phyloP scores from a whole-genome alignment of 2,888 invertebrate genomes.

The Caenorhabditis virilis region DNA sequence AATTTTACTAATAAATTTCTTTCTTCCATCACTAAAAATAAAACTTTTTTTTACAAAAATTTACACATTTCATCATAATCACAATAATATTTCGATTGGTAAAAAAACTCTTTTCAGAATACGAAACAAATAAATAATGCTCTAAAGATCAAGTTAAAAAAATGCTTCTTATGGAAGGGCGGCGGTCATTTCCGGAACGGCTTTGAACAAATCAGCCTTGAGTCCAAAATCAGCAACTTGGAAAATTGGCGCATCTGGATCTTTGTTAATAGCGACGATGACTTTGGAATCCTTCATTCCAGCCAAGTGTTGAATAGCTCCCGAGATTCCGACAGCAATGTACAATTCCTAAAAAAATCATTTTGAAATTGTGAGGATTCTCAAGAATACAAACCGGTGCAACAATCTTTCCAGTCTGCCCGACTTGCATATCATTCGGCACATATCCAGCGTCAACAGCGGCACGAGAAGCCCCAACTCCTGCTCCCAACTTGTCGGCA shows the following conservation, averaged over 20 bases:
- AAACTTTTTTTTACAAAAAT: no score
- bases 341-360: constrained; percentile 82
- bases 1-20: no score
- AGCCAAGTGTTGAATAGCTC: constrained; percentile 97
- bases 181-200: constrained; percentile 66
- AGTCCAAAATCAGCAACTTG: constrained; percentile 73
- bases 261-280: constrained; percentile 98
- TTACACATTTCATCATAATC: no score
- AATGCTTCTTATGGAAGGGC: constrained; percentile 42
- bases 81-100: no score
- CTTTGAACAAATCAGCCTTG: constrained; percentile 67
- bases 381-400: constrained; percentile 78
- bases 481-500: constrained; percentile 94
- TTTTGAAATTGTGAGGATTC: neutral
- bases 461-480: constrained; percentile 93
- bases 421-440: constrained; percentile 95
- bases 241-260: constrained; percentile 94
- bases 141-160: no score
- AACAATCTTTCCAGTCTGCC: constrained; percentile 98
- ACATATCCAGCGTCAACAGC: constrained; percentile 99
- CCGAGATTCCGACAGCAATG: constrained; percentile 96
- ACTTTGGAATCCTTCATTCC: constrained; percentile 72
- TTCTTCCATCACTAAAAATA: no score
- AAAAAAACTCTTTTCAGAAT: no score
- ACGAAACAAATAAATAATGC: no score